Percentiles rank a stretch among this genome's conserved stretches.
Conservation (phyloP, 2,797 vertebrate genomes). For the Eulemur rubriventer region DNA sequence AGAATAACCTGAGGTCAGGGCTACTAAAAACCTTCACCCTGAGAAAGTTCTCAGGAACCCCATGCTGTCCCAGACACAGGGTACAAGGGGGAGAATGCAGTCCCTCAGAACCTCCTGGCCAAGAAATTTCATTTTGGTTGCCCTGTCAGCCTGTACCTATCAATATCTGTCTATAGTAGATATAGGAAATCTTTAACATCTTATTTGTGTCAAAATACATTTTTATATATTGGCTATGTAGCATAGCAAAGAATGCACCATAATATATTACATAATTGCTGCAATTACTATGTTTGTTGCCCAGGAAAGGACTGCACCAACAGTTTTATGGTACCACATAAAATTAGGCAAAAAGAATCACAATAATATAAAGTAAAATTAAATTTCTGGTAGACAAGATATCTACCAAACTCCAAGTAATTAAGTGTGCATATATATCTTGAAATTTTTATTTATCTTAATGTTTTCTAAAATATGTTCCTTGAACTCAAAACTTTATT, state of each 20-base stretch:
- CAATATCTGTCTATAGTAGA: not conserved
- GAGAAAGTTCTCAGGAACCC: not conserved
- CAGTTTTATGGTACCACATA: not conserved
- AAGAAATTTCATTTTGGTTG: not conserved
- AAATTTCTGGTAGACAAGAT: not conserved
- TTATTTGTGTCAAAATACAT: not conserved
- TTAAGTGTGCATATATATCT: not conserved
- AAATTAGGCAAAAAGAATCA: not conserved
- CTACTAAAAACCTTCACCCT: not conserved
- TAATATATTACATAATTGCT: not conserved
- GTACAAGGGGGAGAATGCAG: not conserved
- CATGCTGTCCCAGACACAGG: not conserved
- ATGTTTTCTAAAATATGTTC: conserved; percentile 39
- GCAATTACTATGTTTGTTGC: not conserved
- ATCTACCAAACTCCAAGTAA: not conserved
- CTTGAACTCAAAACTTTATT: conserved; percentile 24
- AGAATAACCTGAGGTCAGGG: not conserved
- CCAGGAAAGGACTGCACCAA: not conserved
- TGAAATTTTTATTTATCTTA: conserved; percentile 1
- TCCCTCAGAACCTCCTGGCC: not conserved
- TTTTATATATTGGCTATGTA: conserved; percentile 10
- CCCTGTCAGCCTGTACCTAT: not conserved
- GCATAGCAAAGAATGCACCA: not conserved
- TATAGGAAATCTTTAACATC: not conserved
- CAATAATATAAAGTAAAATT: conserved; percentile 9